Conservation (phyloP, 2,888 invertebrate species). For the Arrhopalites spinosus region DNA sequence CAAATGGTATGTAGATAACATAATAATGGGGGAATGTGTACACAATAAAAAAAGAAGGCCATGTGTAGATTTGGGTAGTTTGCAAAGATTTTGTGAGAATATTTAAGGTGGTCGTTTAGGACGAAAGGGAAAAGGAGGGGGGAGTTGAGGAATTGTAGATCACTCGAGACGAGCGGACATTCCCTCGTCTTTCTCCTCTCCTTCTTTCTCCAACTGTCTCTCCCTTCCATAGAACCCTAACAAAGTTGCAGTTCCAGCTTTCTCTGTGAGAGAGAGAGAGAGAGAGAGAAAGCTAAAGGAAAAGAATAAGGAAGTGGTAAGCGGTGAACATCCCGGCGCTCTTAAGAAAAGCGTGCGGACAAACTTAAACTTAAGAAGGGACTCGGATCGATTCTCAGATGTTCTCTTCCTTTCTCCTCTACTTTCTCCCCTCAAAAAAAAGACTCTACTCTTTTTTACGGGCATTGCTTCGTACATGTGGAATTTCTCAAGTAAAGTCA, state of each 20-base stretch:
- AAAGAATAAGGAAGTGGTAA: constrained; percentile 36
- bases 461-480: too few relatives aligned
- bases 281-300: background rate
- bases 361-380: constrained; percentile 33
- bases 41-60: too few relatives aligned
- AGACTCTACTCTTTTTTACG: too few relatives aligned
- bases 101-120: constrained; percentile 18
- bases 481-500: background rate
- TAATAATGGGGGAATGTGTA: background rate
- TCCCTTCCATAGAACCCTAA: background rate
- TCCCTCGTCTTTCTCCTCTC: too few relatives aligned
- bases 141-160: background rate
- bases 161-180: background rate
- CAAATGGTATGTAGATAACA: too few relatives aligned
- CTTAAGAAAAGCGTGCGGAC: constrained; percentile 28
- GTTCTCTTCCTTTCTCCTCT: constrained; percentile 12
- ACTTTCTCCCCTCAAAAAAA: background rate
- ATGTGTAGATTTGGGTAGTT: background rate
- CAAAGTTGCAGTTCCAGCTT: constrained; percentile 7
- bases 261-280: background rate
- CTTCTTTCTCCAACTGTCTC: background rate
- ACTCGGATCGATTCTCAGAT: constrained; percentile 30
- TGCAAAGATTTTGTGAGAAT: constrained; percentile 15
- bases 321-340: constrained; percentile 33
- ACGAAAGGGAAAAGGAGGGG: background rate